Evolutionary conservation across 2,113 vertebrate genomes (phyloP), one percentile per base, ranked within the genome.

Genomic region (Suncus etruscus): DNA sequence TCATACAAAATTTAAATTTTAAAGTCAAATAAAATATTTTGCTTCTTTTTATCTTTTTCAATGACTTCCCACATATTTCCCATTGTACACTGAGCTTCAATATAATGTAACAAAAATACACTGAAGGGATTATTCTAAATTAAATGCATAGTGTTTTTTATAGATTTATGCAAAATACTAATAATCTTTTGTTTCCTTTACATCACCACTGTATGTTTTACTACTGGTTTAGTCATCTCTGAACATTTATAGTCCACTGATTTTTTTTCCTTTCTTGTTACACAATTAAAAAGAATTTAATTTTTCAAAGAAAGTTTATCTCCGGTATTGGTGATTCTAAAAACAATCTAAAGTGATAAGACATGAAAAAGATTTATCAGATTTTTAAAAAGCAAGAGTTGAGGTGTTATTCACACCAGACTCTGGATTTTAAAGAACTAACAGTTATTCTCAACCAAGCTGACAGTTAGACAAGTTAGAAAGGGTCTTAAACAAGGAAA

Each of bases 271-370:
- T 72, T 86, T 61, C 69, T 4, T 54, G 6, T 45, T 69, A 58
- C 4, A 83, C 6, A 76, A 74, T 61, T 61, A 11, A 91, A n/a
- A 11, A 91, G 61, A 7, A 68, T 58, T 72, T 84, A 85, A 58
- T 8, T 76, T 65, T 84, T 48, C 85, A 79, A 81, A 4, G 75
- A 24, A 75, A 68, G 48, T 25, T 47, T 58, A 90, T 92, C 63
- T 45, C 73, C 20, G 18, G 3, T 20, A 20, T 45, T 1, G 3
- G 31, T 68, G 58, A 70, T 69, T 70, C 69, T 83, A 31, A 61
- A 84, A 83, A 32, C 29, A 51, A 87, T 29, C 81, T 94, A 29
- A 14, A 88, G 27, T 11, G 47, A 74, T 15, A 80, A 86, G 4
- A 83, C 2, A 83, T 20, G 1, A 3, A 72, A 75, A 87, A 51